phyloP scores from a whole-genome alignment of 2,888 invertebrate species.

The Nephrotoma flavescens region DNA sequence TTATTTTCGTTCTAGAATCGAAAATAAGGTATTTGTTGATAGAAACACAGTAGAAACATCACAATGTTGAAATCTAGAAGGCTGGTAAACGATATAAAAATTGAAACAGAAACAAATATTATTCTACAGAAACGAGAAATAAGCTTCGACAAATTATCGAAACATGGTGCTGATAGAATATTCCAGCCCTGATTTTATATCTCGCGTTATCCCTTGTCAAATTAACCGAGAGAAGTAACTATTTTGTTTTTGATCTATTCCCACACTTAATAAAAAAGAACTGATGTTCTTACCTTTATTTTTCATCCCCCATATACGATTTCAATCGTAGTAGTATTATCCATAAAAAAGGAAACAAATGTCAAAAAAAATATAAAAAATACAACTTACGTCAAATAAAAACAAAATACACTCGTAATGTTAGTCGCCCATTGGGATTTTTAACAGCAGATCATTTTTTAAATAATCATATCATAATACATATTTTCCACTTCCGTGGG shows the following conservation, averaged over 20 bases:
- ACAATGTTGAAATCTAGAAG: no score
- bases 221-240: neutral
- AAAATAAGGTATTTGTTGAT: no score
- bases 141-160: no score
- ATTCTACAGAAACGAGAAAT: no score
- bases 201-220: neutral
- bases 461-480: neutral
- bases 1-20: no score
- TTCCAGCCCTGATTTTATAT: neutral
- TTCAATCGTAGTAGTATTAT: neutral
- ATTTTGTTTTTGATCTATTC: neutral
- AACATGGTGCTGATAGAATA: no score
- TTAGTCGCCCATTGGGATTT: neutral
- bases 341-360: neutral
- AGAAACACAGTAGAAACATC: no score
- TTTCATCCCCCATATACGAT: neutral
- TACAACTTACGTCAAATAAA: neutral
- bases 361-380: neutral
- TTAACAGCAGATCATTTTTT: neutral
- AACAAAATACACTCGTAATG: neutral
- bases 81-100: no score
- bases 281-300: neutral
- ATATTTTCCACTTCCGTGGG: neutral
- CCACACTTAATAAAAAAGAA: neutral
- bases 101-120: no score